Base-by-base conservation (phyloP, 2,797 vertebrate genomes). In the Channa striata region DNA sequence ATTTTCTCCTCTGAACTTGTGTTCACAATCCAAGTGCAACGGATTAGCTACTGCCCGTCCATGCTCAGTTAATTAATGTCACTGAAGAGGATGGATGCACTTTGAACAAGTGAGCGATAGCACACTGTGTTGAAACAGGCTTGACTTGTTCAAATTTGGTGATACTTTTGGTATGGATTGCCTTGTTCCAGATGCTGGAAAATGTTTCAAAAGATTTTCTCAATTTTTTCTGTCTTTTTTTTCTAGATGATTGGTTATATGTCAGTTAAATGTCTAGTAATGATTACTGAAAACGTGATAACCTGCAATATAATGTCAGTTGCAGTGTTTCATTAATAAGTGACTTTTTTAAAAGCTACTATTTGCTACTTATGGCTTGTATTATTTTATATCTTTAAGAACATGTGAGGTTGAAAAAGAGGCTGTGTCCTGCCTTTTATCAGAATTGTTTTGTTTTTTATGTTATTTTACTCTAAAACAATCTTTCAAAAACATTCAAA, bases 1-100 rank as follows among this genome's bases (percentile, higher is more conserved):
- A 49, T 59, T 72, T 71, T 64, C 59, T 59, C 61, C 61, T 68
- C 40, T 83, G 60, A 72, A 82, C 54, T 62, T 61, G 51, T 66
- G 60, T 46, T 57, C 60, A 73, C 68, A 79, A 81, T 78, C 63
- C 58, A 62, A 66, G 72, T 82, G 72, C 72, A 58, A 25, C 61
- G 37, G 77, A 82, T 82, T 79, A 80, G 72, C 72, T 56, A 2
- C 73, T 78, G 68, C 57, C 64, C 57, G 63, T 77, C 48, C 74
- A 66, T 8, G 47, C 72, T 73, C 49, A 72, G 66, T 72, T 87
- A 81, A 85, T 85, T 80, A 82, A 66, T 78, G 78, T 82, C 74
- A 75, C 19, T 76, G 70, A 78, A 59, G 60, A 70, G 65, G 80
- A 82, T 68, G 72, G 74, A 80, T 74, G 61, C 73, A 72, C 80